These are phyloP conservation scores for Pipistrellus pipistrellus DNA, from an alignment of 2,797 vertebrate genomes.

Conservation along the genomic window DNA sequence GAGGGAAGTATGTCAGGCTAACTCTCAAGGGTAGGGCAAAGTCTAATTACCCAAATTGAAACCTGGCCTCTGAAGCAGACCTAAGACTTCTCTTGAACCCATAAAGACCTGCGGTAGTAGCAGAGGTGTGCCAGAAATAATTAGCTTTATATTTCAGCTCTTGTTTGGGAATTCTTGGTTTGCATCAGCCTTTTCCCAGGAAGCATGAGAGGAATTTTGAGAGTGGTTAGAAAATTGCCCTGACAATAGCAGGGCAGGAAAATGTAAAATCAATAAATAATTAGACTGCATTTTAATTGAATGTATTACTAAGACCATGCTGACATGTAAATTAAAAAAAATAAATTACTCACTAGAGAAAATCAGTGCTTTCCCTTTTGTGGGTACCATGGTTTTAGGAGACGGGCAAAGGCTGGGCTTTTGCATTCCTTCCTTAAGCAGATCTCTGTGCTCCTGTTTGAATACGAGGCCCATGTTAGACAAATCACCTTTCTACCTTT, in stretches of 20 bases:
- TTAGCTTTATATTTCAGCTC: slow-evolving; percentile 83
- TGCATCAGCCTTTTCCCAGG: slow-evolving; percentile 78
- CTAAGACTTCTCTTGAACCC: slow-evolving; percentile 77
- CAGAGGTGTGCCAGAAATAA: slow-evolving; percentile 79
- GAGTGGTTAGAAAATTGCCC: slow-evolving; percentile 81
- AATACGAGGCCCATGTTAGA: slow-evolving; percentile 32
- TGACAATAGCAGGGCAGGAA: slow-evolving; percentile 70
- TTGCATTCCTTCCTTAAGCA: neutral
- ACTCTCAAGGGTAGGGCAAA: slow-evolving; percentile 78
- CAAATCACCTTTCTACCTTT: slow-evolving; percentile 59
- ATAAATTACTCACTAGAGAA: slow-evolving; percentile 40
- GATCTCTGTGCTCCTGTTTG: neutral
- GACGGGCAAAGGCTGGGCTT: neutral
- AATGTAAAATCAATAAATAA: slow-evolving; percentile 85
- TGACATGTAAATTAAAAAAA: slow-evolving; percentile 82
- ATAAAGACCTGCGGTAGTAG: slow-evolving; percentile 77
- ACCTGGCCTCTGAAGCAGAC: slow-evolving; percentile 79
- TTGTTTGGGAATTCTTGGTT: slow-evolving; percentile 82
- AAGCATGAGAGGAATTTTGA: slow-evolving; percentile 80
- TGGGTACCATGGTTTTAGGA: neutral
- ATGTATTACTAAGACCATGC: slow-evolving; percentile 78
- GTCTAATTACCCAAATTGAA: slow-evolving; percentile 86
- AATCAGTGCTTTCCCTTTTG: neutral
- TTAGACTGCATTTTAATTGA: slow-evolving; percentile 81
- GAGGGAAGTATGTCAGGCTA: slow-evolving; percentile 79